Base-by-base conservation (phyloP, 2,113 vertebrate genomes). In the Trachemys scripta region DNA sequence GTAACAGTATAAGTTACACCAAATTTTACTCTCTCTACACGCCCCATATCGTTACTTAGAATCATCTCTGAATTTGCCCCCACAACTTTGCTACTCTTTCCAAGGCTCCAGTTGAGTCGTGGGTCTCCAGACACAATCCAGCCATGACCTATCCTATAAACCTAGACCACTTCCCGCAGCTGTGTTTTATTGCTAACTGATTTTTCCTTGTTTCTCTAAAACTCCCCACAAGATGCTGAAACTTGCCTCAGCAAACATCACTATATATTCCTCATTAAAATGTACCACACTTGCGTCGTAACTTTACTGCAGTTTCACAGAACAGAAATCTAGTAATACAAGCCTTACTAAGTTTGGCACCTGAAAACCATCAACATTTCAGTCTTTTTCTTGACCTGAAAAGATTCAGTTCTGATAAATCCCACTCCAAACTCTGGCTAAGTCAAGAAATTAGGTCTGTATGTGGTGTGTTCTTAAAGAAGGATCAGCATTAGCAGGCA, bases 41-140 rank as follows among this genome's bases (percentile, higher is more conserved):
- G 86, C 80, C 65, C 65, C n/a, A 27, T 80, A 49, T 19, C 19
- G 87, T 65, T 59, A 24, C 35, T 91, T 92, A 53, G 81, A 88
- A 86, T 95, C 93, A 53, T 31, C 90, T 89, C 90, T 78, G 79
- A 85, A 84, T 84, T 94, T 92, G 88, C 72, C 35, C 10, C 69
- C 93, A 53, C 22, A 87, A 79, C 42, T 27, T 75, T 85, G 81
- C n/a, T 80, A 35, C 19, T n/a, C 10, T 2, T 38, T 14, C 83
- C 22, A 92, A 83, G 42, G 14, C 0, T 0, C 4, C 50, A 4
- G 65, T 45, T 79, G 24, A 92, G 50, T 45, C 45, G 50, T 54
- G n/a, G n/a, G 25, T 22, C 51, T 2, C 10, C 50, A 76, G 50
- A 88, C 42, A 72, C 80, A 88, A 85, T 35, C 75, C 72, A 92